Evolutionary conservation across 2,113 vertebrate genomes (phyloP), one percentile per base, ranked within the genome.

Genomic region (Seriola aureovittata): DNA sequence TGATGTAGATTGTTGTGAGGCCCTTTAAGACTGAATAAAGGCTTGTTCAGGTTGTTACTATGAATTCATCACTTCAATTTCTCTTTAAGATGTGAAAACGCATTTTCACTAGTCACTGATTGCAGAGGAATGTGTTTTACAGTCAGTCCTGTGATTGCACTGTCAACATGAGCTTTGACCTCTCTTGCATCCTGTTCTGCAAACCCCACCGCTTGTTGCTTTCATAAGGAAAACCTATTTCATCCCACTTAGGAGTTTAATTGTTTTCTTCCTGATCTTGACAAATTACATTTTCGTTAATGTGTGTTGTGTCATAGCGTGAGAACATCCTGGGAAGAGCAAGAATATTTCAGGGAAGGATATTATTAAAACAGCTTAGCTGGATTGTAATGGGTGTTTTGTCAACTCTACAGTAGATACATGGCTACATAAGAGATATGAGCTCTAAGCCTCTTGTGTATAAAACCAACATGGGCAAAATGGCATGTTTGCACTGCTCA

Each of bases 331-430:
- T 32, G 40, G 21, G 58, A 65, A n/a, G 34, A 76, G 38, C 10
- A 54, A 34, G 21, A 2, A 16, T 7, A 6, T 1, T 68, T 17
- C 29, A 19, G 10, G 0, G 67, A 82, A 59, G 8, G 25, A 29
- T 73, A 40, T 78, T 21, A 90, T 91, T 81, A 82, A 85, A 75
- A 80, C 36, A 80, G 80, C 80, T 90, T 40, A 70, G 64, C 55
- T 66, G 62, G 59, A 71, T 71, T 79, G 50, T 70, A 48, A 14
- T 78, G 36, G 71, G 29, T 69, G 68, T 71, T 57, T 71, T 55
- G 29, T 60, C 25, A 55, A 5, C 60, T 63, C 16, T 14, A 29
- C 36, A 0, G 13, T 52, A 5, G 71, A 64, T 81, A 48, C 16
- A 68, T 34, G 16, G 14, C 14, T 9, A 29, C 36, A 16, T 16